Evolutionary conservation across 1,140 invertebrate species (phyloP), one percentile per base, ranked within the genome.

Genomic region (Drosophila suzukii): DNA sequence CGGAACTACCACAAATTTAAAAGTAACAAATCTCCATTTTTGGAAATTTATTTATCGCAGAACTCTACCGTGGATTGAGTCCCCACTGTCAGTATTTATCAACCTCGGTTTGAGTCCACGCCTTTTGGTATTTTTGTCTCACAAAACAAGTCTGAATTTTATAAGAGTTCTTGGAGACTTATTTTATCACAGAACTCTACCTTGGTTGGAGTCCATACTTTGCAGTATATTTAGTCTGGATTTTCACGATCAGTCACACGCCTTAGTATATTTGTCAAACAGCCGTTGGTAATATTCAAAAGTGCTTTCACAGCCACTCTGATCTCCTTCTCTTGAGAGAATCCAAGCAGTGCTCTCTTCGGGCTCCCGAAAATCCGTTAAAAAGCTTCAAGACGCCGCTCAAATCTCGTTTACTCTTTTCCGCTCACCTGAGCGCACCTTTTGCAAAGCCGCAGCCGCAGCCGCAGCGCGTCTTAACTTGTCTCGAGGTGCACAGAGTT

Each of bases 401-500:
- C n/a, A 62, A 59, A 60, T 63, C 53, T 12, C 6, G 53, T 36
- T 46, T 34, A 49, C 43, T 4, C 15, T 20, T 24, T 17, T 8
- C 4, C 30, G 39, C 41, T 36, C 36, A 58, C 36, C 60, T 62
- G 55, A 38, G 62, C 38, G 27, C 49, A 62, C 38, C 38, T 61
- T 57, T 47, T 47, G 59, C 43, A 43, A 63, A 46, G 38, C 59
- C 58, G 47, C 60, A 20, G 27, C 3, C 27, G 27, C 27, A 57
- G 38, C 63, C 66, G 41, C 60, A 70, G 59, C 75, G 63, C 54
- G 70, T 68, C 54, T 63, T 38, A 34, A 49, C 68, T 11, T 68
- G 20, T 38, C 51, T 50, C 17, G 24, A 6, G 12, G 51, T 32
- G 61, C 32, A 53, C 50, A 12, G 57, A 34, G 34, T 57, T 27